Evolutionary conservation across 2,797 vertebrate genomes (phyloP).

Genomic region (Trachurus trachurus): DNA sequence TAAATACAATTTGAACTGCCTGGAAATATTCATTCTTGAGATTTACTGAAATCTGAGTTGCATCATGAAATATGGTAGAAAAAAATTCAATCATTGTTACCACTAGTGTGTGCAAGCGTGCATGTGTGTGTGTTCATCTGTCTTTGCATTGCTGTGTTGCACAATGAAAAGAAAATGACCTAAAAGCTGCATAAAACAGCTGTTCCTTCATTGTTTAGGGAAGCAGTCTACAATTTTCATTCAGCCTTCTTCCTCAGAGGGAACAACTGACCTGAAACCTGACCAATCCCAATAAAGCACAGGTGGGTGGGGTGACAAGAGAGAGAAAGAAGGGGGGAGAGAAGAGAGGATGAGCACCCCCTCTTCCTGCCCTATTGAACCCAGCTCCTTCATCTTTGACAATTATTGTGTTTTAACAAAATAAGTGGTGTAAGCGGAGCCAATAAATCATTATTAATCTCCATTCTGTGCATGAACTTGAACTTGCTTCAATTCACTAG

Average conservation of each 20-base stretch:
- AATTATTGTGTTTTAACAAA: slow-evolving; percentile 70
- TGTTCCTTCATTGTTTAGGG: slow-evolving; percentile 55
- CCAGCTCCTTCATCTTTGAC: slow-evolving; percentile 69
- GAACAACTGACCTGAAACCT: slow-evolving; percentile 64
- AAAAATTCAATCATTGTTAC: slow-evolving; percentile 32
- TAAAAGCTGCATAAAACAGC: slow-evolving; percentile 48
- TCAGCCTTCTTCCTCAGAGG: slow-evolving; percentile 51
- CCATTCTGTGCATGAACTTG: slow-evolving; percentile 50
- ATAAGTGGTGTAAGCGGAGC: slow-evolving; percentile 54
- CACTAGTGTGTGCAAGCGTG: slow-evolving; percentile 13
- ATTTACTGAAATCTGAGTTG: slow-evolving; percentile 63
- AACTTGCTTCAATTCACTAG: slow-evolving; percentile 57
- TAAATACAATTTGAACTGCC: slow-evolving; percentile 61
- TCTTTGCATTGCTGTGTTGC: slow-evolving; percentile 7
- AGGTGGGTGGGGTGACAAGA: slow-evolving; percentile 12
- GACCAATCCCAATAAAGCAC: slow-evolving; percentile 65
- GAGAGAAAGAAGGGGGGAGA: slow-evolving; percentile 27
- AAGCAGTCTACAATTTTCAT: slow-evolving; percentile 54
- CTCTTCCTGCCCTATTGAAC: slow-evolving; percentile 62
- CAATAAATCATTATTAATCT: slow-evolving; percentile 70
- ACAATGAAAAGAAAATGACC: slow-evolving; percentile 39
- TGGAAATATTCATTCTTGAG: slow-evolving; percentile 46
- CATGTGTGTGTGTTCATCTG: slow-evolving; percentile 14
- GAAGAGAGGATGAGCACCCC: slow-evolving; percentile 20
- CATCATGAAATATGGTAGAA: slow-evolving; percentile 44